Evolutionary conservation across 2,888 invertebrate species (phyloP), one percentile per base, ranked within the genome.

Genomic region (Metacarcinus magister): DNA sequence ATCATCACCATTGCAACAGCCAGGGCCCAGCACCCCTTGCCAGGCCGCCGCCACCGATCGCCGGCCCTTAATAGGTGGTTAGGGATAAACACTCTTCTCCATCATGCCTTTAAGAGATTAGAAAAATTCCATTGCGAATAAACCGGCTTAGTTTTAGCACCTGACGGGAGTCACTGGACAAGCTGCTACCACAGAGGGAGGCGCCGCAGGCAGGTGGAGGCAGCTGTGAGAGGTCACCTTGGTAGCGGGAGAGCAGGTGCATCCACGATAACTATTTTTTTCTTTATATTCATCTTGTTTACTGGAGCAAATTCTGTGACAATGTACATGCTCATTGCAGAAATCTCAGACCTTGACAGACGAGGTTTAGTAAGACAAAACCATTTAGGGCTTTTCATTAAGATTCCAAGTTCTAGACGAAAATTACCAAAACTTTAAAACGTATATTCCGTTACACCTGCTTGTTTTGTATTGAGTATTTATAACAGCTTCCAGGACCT

Each of bases 41-140:
- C 82, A 4, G 0, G 32, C 82, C 82, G 32, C 82, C 82, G 19
- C 82, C 82, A 82, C 82, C 28, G 32, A n/a, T 67, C 67, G 67
- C 32, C 82, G 8, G 82, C 82, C 28, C 82, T 32, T 82, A 32
- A 28, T 32, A 8, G 82, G 28, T 82, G 82, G 82, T 82, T 82
- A 82, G 19, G 82, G 82, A 82, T 32, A 82, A 82, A 82, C 82
- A 23, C 32, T 82, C 28, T 23, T 32, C 32, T 82, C 82, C 82
- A 82, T 28, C 82, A 82, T 82, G 82, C 82, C 82, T 82, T 82
- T 82, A 82, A 82, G 82, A 82, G 82, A 82, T 82, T 82, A 82
- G 82, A 82, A 82, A 82, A 82, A 82, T 82, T 82, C 82, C 82
- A 82, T 82, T 3, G 82, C 82, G 82, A 32, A 28, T 82, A 82